Conservation (phyloP, 2,888 invertebrate genomes). For the Dendrolimus houi region DNA sequence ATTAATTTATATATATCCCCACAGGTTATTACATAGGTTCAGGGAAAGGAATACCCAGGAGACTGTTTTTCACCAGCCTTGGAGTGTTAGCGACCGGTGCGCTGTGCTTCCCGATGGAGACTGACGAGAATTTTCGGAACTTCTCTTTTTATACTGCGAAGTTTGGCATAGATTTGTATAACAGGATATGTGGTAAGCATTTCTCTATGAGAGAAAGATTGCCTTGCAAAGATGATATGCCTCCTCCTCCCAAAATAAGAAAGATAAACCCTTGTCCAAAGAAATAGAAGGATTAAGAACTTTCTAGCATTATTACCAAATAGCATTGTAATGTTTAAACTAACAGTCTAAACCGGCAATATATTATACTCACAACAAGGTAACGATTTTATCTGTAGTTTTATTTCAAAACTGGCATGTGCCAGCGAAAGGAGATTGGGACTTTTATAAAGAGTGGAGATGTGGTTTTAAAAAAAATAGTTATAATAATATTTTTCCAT, state of each 20-base stretch:
- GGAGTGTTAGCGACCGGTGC: constrained; percentile 35
- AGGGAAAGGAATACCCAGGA: constrained; percentile 17
- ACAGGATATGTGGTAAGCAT: constrained; percentile 20
- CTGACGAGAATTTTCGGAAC: constrained; percentile 35
- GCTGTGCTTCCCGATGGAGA: constrained; percentile 45
- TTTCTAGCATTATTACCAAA: no score
- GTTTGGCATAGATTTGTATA: constrained; percentile 19
- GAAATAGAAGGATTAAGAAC: no score
- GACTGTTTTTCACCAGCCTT: constrained; percentile 24
- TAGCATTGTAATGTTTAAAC: no score
- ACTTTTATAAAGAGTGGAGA: no score
- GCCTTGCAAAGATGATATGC: constrained; percentile 35
- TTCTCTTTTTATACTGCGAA: constrained; percentile 21
- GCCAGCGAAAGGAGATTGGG: no score
- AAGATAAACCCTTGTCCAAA: constrained; percentile 19
- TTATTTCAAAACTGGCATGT: no score
- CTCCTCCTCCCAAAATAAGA: constrained; percentile 10
- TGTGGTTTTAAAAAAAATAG: no score
- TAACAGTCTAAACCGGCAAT: no score
- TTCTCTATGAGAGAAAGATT: constrained; percentile 26
- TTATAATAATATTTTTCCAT: no score
- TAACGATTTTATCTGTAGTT: no score
- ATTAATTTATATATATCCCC: not conserved
- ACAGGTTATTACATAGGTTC: constrained; percentile 23
- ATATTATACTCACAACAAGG: no score